Percentiles rank a stretch among this genome's conserved stretches.
These are phyloP conservation scores for Dasyprocta punctata DNA, from an alignment of 2,113 vertebrate species.

Conservation along the genomic window DNA sequence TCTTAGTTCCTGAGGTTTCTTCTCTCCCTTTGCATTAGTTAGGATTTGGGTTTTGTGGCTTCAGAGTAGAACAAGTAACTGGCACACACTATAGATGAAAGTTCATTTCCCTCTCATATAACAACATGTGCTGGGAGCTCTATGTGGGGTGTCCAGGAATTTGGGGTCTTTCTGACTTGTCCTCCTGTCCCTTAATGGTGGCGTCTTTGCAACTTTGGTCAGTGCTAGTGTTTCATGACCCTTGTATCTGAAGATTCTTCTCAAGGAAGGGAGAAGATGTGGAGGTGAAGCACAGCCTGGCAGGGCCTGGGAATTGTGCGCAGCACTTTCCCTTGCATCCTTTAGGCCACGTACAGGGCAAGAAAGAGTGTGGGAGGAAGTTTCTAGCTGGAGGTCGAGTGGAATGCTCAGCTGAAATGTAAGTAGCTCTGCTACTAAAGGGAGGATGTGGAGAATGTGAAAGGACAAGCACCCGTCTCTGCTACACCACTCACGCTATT, in stretches of 20 bases:
- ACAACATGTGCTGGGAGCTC: not conserved
- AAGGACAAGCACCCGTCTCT: not conserved
- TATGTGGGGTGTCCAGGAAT: not conserved
- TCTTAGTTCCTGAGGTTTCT: not conserved
- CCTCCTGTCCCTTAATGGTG: no score
- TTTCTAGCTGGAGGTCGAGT: not conserved
- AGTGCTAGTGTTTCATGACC: not conserved
- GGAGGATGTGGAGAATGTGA: not conserved
- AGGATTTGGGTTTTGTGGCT: conserved; percentile 3
- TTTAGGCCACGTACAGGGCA: not conserved
- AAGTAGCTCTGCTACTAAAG: not conserved
- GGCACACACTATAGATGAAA: not conserved
- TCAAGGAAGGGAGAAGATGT: not conserved
- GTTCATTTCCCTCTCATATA: not conserved
- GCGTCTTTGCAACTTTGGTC: not conserved
- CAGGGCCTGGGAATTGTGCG: not conserved
- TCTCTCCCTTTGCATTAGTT: not conserved
- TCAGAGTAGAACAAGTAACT: not conserved
- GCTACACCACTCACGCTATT: not conserved
- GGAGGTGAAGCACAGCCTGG: not conserved
- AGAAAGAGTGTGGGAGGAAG: not conserved
- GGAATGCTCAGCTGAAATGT: not conserved
- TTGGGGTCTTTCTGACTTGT: not conserved
- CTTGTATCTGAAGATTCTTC: not conserved
- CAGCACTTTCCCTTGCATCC: not conserved